These are phyloP conservation scores for Loripinus fragilis DNA, from an alignment of 2,888 invertebrate species.

Conservation along the genomic window DNA sequence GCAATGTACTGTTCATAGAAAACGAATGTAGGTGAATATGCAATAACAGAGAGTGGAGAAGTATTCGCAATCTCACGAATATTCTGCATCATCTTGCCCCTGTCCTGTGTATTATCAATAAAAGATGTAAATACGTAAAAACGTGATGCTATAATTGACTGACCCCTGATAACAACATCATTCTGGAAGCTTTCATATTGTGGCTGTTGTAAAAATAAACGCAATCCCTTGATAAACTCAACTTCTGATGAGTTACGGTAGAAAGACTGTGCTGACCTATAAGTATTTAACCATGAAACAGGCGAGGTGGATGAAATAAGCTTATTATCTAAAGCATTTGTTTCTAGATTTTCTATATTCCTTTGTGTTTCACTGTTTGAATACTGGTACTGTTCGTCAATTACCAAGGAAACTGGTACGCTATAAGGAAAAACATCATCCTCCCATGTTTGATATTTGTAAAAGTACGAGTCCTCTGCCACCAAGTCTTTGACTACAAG, in stretches of 20 bases:
- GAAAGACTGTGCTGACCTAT: not conserved
- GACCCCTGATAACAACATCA: conserved; percentile 40
- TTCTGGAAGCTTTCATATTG: conserved; percentile 33
- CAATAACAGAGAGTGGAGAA: conserved; percentile 63
- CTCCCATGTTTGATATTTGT: conserved; percentile 47
- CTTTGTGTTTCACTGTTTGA: not conserved
- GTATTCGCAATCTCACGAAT: conserved; percentile 69
- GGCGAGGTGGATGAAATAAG: not conserved
- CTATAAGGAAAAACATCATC: conserved; percentile 53
- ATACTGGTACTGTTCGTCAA: conserved; percentile 30
- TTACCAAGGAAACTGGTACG: conserved; percentile 58
- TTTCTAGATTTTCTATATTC: not conserved
- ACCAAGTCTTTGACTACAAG: conserved; percentile 66
- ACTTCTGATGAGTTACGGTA: conserved; percentile 27
- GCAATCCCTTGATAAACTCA: not conserved
- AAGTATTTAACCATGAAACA: not conserved
- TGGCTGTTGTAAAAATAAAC: conserved; percentile 18
- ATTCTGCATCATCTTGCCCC: conserved; percentile 71
- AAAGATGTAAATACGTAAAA: conserved; percentile 95
- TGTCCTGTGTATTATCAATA: conserved; percentile 89
- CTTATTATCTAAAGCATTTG: not conserved
- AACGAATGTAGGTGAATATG: conserved; percentile 71
- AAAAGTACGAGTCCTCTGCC: conserved; percentile 67
- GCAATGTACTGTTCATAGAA: conserved; percentile 77
- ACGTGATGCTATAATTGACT: conserved; percentile 82